Evolutionary conservation across 2,797 vertebrate genomes (phyloP).

Genomic region (Streptopelia turtur): DNA sequence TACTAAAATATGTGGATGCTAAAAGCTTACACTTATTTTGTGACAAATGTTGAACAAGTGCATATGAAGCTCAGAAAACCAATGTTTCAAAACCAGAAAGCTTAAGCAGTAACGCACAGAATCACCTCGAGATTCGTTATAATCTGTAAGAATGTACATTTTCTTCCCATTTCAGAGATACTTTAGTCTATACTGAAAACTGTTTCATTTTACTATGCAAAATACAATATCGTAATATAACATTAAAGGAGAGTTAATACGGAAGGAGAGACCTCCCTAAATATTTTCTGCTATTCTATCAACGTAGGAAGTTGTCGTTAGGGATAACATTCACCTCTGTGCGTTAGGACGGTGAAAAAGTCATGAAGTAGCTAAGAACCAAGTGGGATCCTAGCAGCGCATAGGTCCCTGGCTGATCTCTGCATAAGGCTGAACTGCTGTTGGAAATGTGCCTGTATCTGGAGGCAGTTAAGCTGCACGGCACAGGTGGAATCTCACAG

Average conservation of each 20-base stretch:
- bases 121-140: neutral
- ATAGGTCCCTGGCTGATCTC: neutral
- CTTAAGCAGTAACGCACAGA: neutral
- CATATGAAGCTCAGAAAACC: neutral
- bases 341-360: neutral
- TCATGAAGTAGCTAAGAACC: neutral
- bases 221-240: neutral
- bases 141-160: neutral
- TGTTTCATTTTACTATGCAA: neutral
- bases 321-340: neutral
- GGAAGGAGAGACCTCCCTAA: neutral
- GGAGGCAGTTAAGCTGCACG: neutral
- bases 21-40: neutral
- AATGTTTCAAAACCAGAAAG: neutral
- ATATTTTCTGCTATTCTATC: neutral
- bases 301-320: neutral
- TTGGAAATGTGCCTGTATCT: neutral
- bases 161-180: neutral
- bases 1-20: slow-evolving; percentile 47
- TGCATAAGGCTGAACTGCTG: neutral
- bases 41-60: neutral
- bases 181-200: neutral
- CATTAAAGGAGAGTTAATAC: neutral
- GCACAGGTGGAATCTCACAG: neutral
- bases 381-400: neutral